phyloP scores from a whole-genome alignment of 2,113 vertebrate genomes.

The Zapus hudsonius region DNA sequence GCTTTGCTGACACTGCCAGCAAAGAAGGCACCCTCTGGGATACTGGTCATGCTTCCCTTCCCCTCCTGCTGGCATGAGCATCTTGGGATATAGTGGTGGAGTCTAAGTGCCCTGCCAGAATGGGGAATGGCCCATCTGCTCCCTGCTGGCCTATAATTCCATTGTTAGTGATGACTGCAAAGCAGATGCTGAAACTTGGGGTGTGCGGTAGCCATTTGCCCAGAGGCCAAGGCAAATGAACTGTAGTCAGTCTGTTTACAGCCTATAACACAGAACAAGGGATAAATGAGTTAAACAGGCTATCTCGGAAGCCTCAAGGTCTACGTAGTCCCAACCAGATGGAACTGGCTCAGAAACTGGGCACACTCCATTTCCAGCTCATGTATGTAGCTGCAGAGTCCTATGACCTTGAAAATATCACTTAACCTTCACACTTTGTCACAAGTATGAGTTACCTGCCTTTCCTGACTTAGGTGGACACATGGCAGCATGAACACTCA shows the following conservation, averaged over 20 bases:
- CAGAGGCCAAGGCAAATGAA: constrained; percentile 6
- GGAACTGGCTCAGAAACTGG: background rate
- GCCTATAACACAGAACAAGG: background rate
- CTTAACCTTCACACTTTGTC: constrained; percentile 1
- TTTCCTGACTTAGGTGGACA: background rate
- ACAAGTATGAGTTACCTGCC: background rate
- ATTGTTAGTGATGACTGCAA: background rate
- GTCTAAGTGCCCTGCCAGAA: constrained; percentile 35
- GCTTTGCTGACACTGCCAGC: background rate
- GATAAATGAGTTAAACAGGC: background rate
- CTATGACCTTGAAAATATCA: constrained; percentile 51
- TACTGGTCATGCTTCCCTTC: constrained; percentile 35
- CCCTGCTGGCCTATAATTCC: constrained; percentile 15
- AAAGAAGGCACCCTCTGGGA: background rate
- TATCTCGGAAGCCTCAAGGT: background rate
- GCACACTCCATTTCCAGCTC: background rate
- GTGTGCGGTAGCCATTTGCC: background rate
- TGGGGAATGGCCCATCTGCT: constrained; percentile 60
- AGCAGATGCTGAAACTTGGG: constrained; percentile 46
- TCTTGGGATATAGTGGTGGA: background rate
- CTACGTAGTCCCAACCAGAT: background rate
- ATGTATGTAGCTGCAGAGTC: background rate
- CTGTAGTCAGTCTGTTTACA: background rate
- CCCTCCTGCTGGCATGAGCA: background rate
- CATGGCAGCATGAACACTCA: background rate